Base-by-base conservation (phyloP, 2,888 invertebrate genomes). In the Hipparchia sbordonii region DNA sequence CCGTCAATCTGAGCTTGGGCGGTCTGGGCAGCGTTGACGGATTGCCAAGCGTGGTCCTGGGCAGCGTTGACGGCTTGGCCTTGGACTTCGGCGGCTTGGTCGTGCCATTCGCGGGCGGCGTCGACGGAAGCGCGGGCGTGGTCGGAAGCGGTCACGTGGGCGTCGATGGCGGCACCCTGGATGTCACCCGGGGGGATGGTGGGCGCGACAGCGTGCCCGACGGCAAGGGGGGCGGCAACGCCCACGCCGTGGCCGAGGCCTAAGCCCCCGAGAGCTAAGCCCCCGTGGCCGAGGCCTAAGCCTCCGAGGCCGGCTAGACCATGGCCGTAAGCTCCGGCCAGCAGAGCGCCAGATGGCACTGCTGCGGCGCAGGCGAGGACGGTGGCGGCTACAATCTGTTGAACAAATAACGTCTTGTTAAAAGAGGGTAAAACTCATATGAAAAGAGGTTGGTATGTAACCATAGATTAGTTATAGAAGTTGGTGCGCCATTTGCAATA, bases 301-400 rank as follows among this genome's bases (percentile, higher is more conserved):
- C 82, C 85, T 56, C 81, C 86, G 0, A 82, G 72, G 4, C 77
- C 81, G 68, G 72, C 57, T 45, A 79, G 76, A 67, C 80, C 82
- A 61, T 86, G 85, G 77, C 81, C 85, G 77, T 87, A 89, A 81
- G 85, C 87, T 54, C 84, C 82, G 77, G 85, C 88, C 86, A 90
- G 85, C 89, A 90, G 84, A 74, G 84, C 85, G 78, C 90, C 90
- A 67, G 90, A 89, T 67, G 90, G 90, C 72, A 85, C 90, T 79
- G 91, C 91, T 87, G 90, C 89, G 89, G 90, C 91, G 88, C 88
- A 89, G 87, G 85, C 85, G 84, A 85, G 83, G 83, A 94, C 87
- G 89, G 94, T 92, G 86, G 91, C 90, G 89, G 95, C 89, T 83
- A 94, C 94, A 90, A 95, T 94, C 95, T 95, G 91, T 66, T 52